phyloP scores from a whole-genome alignment of 1,140 invertebrate species.

The Lasaia peninsularis region DNA sequence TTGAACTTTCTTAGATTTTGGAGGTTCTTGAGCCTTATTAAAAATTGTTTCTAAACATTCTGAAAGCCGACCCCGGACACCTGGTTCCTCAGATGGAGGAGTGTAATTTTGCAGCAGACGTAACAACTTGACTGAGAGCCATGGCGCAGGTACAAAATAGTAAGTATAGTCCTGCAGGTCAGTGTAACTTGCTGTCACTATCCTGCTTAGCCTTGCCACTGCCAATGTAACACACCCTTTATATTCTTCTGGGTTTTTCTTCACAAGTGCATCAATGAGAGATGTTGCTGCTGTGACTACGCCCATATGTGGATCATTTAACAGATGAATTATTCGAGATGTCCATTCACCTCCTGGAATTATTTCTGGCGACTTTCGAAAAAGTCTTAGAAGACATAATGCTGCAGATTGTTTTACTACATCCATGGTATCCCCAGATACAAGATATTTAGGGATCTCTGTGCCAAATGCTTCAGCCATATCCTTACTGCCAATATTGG shows the following conservation, averaged over 20 bases:
- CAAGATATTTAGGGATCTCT: conserved; percentile 98
- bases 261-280: conserved; percentile 98
- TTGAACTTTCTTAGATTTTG: conserved; percentile 99
- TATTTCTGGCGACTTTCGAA: conserved; percentile 95
- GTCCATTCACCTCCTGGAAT: conserved; percentile 99
- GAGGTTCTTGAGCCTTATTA: conserved; percentile 99
- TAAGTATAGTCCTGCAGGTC: conserved; percentile 99
- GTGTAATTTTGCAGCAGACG: conserved; percentile 98
- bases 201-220: conserved; percentile 97
- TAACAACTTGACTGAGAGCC: conserved; percentile 98
- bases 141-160: conserved; percentile 99
- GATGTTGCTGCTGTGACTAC: conserved; percentile 99
- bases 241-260: conserved; percentile 99
- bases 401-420: conserved; percentile 99
- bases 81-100: conserved; percentile 96
- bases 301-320: conserved; percentile 99
- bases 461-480: conserved; percentile 99
- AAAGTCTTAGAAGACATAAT: conserved; percentile 94
- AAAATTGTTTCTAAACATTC: conserved; percentile 99
- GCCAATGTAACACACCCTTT: conserved; percentile 99
- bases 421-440: conserved; percentile 99
- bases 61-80: conserved; percentile 94
- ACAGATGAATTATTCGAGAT: conserved; percentile 97
- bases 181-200: conserved; percentile 98
- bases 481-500: conserved; percentile 99